Conservation (phyloP, 2,113 vertebrate species). For the Panurus biarmicus region DNA sequence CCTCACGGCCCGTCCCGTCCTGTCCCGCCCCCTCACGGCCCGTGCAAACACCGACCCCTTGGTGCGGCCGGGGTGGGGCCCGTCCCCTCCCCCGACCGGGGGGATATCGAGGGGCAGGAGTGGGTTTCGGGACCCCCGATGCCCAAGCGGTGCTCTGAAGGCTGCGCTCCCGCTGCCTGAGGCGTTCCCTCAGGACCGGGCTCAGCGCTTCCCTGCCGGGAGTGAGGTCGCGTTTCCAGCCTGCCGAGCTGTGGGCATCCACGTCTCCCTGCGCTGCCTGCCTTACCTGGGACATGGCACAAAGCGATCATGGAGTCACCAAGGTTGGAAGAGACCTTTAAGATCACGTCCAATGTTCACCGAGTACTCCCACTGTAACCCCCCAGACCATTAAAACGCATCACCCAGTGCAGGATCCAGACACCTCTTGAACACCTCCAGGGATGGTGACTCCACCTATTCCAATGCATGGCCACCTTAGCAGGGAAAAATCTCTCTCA, state of each 20-base stretch:
- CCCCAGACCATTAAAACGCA: not conserved
- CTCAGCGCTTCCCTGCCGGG: not conserved
- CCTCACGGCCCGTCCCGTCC: too few relatives aligned
- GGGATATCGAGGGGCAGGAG: too few relatives aligned
- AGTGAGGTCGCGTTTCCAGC: rapidly evolving
- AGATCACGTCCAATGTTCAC: not conserved
- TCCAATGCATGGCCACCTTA: not conserved
- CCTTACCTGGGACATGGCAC: not conserved
- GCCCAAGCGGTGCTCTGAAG: rapidly evolving
- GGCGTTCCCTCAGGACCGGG: rapidly evolving
- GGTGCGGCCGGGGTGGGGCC: not conserved
- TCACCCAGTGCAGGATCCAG: not conserved
- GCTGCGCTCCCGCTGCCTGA: rapidly evolving
- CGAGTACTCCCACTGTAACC: not conserved
- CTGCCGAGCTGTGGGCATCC: too few relatives aligned
- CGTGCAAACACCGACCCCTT: not conserved
- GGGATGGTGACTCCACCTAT: not conserved
- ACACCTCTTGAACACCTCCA: not conserved
- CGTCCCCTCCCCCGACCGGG: too few relatives aligned
- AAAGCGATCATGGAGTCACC: not conserved
- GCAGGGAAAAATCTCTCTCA: not conserved
- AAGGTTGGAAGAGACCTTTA: not conserved
- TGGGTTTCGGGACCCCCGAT: not conserved
- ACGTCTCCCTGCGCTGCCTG: rapidly evolving
- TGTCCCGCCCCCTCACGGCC: not conserved